These are phyloP conservation scores for Tetramorium alpestre DNA, from an alignment of 1,140 invertebrate species.

Conservation along the genomic window DNA sequence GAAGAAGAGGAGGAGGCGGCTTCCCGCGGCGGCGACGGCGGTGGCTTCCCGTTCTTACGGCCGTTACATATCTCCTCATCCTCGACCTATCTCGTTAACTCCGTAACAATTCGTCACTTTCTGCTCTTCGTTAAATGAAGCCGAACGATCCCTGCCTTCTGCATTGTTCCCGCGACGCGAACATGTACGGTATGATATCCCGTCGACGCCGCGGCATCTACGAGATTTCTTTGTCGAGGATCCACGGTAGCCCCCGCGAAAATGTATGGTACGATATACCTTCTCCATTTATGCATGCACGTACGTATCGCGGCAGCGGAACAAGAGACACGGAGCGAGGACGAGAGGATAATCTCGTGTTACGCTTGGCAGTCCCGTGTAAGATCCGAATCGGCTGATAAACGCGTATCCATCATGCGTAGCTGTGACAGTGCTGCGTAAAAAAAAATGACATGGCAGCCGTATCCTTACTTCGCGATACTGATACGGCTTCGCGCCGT, in stretches of 20 bases:
- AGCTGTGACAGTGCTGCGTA: background rate
- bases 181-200: too few relatives aligned
- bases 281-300: background rate
- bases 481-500: background rate
- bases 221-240: slow-evolving; percentile 39
- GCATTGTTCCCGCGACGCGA: slow-evolving; percentile 40
- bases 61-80: slow-evolving; percentile 35
- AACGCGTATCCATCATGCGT: slow-evolving; percentile 9
- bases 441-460: background rate
- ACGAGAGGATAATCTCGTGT: slow-evolving; percentile 11
- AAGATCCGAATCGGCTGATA: slow-evolving; percentile 10
- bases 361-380: background rate
- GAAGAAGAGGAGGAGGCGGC: background rate
- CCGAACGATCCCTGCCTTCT: background rate
- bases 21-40: slow-evolving; percentile 23
- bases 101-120: slow-evolving; percentile 45
- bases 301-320: background rate
- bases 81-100: slow-evolving; percentile 40
- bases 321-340: background rate
- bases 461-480: background rate
- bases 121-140: slow-evolving; percentile 31
- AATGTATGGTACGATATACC: slow-evolving; percentile 5
- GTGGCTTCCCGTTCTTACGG: slow-evolving; percentile 53
- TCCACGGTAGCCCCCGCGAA: background rate
- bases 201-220: background rate